Percentiles rank a stretch among this genome's conserved stretches.
phyloP scores from a whole-genome alignment of 2,888 invertebrate species.

The Leucophenga montana region DNA sequence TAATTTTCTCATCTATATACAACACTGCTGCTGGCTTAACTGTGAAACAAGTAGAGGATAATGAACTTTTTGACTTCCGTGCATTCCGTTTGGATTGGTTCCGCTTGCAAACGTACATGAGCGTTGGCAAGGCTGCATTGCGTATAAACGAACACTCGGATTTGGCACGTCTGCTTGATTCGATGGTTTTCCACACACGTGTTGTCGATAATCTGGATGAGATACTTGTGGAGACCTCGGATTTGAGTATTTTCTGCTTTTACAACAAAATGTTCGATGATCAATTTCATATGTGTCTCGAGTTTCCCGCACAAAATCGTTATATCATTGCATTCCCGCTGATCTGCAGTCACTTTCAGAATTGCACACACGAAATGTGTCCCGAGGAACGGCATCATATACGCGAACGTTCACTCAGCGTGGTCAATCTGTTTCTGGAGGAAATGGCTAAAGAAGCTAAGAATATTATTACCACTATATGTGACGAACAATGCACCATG shows the following conservation, averaged over 20 bases:
- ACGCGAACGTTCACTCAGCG: conserved; percentile 93
- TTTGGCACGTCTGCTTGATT: conserved; percentile 93
- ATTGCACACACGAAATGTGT: conserved; percentile 97
- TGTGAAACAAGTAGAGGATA: conserved; percentile 97
- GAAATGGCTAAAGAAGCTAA: conserved; percentile 99
- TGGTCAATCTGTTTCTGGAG: conserved; percentile 97
- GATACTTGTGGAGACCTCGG: conserved; percentile 96
- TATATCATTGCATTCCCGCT: conserved; percentile 98
- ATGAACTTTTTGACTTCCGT: conserved; percentile 95
- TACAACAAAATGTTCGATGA: conserved; percentile 97
- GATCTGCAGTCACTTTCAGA: conserved; percentile 98
- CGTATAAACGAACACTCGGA: conserved; percentile 88
- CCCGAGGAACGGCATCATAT: conserved; percentile 99
- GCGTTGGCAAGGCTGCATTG: conserved; percentile 85
- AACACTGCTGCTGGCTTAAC: conserved; percentile 88
- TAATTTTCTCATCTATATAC: conserved; percentile 93
- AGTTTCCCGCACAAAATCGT: conserved; percentile 98
- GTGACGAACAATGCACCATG: conserved; percentile 98
- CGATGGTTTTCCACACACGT: conserved; percentile 96
- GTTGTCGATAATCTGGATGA: conserved; percentile 99
- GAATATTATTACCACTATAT: conserved; percentile 98
- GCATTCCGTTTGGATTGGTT: conserved; percentile 98
- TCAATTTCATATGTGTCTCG: conserved; percentile 98
- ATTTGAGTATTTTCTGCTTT: conserved; percentile 97
- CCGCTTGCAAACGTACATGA: conserved; percentile 94